These are phyloP conservation scores for Hoplodrina ambigua DNA, from an alignment of 2,888 invertebrate genomes.

Conservation along the genomic window DNA sequence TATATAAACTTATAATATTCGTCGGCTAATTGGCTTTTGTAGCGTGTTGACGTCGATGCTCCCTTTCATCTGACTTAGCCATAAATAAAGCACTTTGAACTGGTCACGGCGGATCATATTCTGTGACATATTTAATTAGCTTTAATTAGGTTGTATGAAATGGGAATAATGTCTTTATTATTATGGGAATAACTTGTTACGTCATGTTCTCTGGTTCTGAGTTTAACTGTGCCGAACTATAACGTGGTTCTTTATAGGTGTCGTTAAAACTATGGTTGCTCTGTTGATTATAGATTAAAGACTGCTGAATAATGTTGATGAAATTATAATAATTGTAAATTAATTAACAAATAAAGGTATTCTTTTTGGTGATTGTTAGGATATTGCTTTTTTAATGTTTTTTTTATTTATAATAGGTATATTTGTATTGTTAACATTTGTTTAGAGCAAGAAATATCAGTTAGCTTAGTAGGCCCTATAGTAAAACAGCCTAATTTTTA, in stretches of 20 bases:
- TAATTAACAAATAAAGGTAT: too few relatives aligned
- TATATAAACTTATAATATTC: conserved; percentile 20
- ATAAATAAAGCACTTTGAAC: conserved; percentile 53
- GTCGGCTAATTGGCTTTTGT: conserved; percentile 33
- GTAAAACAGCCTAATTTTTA: too few relatives aligned
- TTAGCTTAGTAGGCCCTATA: too few relatives aligned
- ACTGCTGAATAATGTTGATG: too few relatives aligned
- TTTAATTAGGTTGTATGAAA: conserved; percentile 32
- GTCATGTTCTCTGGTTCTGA: conserved; percentile 1
- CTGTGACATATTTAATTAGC: conserved; percentile 38
- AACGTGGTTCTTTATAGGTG: conserved; percentile 10
- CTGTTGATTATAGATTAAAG: background rate
- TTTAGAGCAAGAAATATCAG: too few relatives aligned
- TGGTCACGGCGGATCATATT: conserved; percentile 36
- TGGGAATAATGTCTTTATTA: conserved; percentile 35
- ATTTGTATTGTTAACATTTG: too few relatives aligned
- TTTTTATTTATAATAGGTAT: too few relatives aligned
- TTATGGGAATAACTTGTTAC: background rate
- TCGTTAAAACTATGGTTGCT: conserved; percentile 11
- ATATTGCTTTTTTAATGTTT: too few relatives aligned
- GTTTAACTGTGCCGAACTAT: background rate
- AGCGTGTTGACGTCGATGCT: conserved; percentile 11
- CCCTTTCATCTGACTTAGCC: conserved; percentile 35
- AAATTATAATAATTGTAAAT: too few relatives aligned
- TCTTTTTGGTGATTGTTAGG: too few relatives aligned